Percentiles rank a stretch among this genome's conserved stretches.
These are phyloP conservation scores for Leptobrachium leishanense DNA, from an alignment of 2,113 vertebrate genomes.

Conservation along the genomic window DNA sequence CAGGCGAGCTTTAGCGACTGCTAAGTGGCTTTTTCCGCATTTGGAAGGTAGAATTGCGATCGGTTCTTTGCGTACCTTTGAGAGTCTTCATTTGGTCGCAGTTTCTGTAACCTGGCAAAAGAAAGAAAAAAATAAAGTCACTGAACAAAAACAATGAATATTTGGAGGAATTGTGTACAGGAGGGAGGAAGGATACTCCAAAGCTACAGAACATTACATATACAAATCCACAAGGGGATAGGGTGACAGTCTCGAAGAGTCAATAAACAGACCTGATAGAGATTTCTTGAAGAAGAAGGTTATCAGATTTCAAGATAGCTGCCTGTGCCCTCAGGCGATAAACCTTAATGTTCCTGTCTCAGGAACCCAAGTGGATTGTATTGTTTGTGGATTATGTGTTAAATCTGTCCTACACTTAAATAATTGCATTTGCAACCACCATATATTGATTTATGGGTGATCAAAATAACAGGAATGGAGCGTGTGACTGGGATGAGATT, in stretches of 20 bases:
- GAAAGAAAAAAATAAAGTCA: slow-evolving; percentile 23
- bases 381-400: background rate
- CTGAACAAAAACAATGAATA: slow-evolving; percentile 6
- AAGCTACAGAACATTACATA: slow-evolving; percentile 27
- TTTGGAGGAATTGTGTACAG: background rate
- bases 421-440: no score
- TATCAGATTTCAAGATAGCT: slow-evolving; percentile 37
- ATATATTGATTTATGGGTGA: no score
- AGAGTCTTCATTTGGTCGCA: slow-evolving; percentile 7
- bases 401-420: background rate
- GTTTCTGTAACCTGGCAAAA: slow-evolving; percentile 14
- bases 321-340: slow-evolving; percentile 18
- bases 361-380: background rate
- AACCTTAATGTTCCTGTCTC: slow-evolving; percentile 14
- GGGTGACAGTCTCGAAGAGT: slow-evolving; percentile 20
- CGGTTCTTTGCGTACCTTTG: background rate
- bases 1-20: slow-evolving; percentile 6
- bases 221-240: background rate
- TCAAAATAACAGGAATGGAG: no score
- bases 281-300: slow-evolving; percentile 35
- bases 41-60: slow-evolving; percentile 17
- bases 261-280: slow-evolving; percentile 37
- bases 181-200: background rate
- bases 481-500: no score
- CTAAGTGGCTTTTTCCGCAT: slow-evolving; percentile 33